These are phyloP conservation scores for Propithecus perrieri DNA, from an alignment of 2,797 vertebrate genomes.

Conservation along the genomic window DNA sequence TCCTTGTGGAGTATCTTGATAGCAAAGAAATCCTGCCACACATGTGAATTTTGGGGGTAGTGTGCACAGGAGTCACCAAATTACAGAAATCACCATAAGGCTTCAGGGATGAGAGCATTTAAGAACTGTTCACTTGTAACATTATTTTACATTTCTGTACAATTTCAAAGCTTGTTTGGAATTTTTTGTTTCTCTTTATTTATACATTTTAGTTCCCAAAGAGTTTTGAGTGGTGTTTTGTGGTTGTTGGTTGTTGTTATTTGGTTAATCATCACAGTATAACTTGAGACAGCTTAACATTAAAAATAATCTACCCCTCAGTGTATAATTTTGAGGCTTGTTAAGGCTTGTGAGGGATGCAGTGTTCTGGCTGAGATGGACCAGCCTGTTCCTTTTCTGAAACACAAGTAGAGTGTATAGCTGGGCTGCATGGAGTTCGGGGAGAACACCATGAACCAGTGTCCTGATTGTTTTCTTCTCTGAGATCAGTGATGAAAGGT, in stretches of 20 bases:
- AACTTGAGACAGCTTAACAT: not conserved
- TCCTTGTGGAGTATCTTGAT: not conserved
- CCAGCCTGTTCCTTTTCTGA: not conserved
- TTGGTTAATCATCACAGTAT: not conserved
- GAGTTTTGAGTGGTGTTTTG: not conserved
- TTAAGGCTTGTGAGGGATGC: not conserved
- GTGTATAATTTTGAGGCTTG: not conserved
- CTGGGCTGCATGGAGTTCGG: not conserved
- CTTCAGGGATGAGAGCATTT: not conserved
- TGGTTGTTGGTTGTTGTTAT: not conserved
- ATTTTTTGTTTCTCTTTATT: not conserved
- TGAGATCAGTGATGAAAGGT: constrained; percentile 2
- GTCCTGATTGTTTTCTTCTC: constrained; percentile 54
- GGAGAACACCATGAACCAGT: not conserved
- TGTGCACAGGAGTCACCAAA: not conserved
- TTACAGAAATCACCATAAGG: not conserved
- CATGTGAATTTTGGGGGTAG: not conserved
- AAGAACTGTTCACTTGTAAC: not conserved
- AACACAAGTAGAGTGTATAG: not conserved
- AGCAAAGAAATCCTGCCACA: not conserved
- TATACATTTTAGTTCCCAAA: not conserved
- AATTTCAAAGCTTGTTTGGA: not conserved
- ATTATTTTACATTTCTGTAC: not conserved
- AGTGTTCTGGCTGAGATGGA: not conserved
- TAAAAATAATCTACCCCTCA: not conserved